These are phyloP conservation scores for Xylota sylvarum DNA, from an alignment of 2,888 invertebrate genomes.

Conservation along the genomic window DNA sequence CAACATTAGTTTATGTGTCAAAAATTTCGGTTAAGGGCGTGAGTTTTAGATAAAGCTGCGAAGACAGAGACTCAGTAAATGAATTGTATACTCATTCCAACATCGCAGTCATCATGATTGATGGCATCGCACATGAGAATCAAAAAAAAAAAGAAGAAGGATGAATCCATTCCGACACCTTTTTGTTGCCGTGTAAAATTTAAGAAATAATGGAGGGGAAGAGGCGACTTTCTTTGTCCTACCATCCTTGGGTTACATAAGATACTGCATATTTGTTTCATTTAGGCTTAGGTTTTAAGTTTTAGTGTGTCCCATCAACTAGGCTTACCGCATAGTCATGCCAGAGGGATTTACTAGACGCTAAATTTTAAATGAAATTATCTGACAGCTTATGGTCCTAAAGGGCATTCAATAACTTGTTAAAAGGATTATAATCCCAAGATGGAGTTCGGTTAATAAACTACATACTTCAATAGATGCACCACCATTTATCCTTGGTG, in stretches of 20 bases:
- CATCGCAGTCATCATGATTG: conserved; percentile 2
- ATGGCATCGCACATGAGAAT: conserved; percentile 19
- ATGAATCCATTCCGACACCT: not conserved
- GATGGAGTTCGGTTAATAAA: no score
- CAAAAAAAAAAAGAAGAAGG: not conserved
- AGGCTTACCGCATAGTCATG: no score
- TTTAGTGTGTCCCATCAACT: no score
- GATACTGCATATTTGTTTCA: not conserved
- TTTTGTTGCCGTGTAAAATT: not conserved
- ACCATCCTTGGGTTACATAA: not conserved
- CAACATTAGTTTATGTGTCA: conserved; percentile 32
- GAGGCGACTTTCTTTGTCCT: not conserved
- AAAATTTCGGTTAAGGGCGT: conserved; percentile 2
- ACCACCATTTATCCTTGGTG: no score
- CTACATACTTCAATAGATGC: no score
- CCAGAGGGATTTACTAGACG: no score
- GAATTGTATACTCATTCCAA: not conserved
- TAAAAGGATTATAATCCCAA: no score
- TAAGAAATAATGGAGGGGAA: not conserved
- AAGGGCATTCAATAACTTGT: no score
- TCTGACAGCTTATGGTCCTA: no score
- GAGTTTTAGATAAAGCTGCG: not conserved
- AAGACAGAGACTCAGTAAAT: conserved; percentile 5
- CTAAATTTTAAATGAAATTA: no score
- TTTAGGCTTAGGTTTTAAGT: no score